phyloP scores from a whole-genome alignment of 64 coral and sea anemone species.

The Montipora sp. region DNA sequence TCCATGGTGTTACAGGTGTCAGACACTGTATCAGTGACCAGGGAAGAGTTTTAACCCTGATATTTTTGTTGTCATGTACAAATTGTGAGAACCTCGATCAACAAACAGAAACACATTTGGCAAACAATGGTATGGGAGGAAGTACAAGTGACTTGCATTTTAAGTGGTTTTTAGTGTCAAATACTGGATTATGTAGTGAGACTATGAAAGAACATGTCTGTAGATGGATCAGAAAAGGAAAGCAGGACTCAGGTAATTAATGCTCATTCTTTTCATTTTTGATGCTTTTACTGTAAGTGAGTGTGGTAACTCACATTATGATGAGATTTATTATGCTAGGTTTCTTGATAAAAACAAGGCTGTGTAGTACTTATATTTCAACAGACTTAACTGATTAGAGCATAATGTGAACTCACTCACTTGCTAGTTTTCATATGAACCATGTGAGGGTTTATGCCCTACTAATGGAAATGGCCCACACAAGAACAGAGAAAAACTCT shows the following conservation, averaged over 20 bases:
- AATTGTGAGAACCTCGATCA: not conserved
- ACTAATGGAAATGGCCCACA: too few relatives aligned
- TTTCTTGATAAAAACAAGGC: too few relatives aligned
- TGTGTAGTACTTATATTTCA: too few relatives aligned
- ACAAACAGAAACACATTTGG: not conserved
- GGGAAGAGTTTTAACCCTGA: not conserved
- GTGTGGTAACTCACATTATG: not conserved
- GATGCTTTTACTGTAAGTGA: not conserved
- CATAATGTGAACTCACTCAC: too few relatives aligned
- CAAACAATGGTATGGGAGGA: not conserved
- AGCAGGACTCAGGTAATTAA: not conserved
- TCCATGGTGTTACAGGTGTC: conserved; percentile 46
- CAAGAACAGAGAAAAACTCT: too few relatives aligned
- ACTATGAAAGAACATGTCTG: conserved; percentile 18
- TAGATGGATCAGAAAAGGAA: conserved; percentile 25
- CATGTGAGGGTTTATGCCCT: too few relatives aligned
- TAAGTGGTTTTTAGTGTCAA: not conserved
- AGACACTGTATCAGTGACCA: conserved; percentile 3
- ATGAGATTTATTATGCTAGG: too few relatives aligned
- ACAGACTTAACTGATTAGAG: too few relatives aligned
- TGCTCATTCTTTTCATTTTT: too few relatives aligned
- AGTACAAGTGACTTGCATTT: not conserved
- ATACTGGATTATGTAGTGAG: not conserved
- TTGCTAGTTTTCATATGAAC: too few relatives aligned
- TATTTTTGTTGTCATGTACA: not conserved